A percentile compares a stretch with the other conserved stretches of the same genome.
Evolutionary conservation across 2,113 vertebrate genomes (phyloP).

Genomic region (Cricetomys ansorgei): DNA sequence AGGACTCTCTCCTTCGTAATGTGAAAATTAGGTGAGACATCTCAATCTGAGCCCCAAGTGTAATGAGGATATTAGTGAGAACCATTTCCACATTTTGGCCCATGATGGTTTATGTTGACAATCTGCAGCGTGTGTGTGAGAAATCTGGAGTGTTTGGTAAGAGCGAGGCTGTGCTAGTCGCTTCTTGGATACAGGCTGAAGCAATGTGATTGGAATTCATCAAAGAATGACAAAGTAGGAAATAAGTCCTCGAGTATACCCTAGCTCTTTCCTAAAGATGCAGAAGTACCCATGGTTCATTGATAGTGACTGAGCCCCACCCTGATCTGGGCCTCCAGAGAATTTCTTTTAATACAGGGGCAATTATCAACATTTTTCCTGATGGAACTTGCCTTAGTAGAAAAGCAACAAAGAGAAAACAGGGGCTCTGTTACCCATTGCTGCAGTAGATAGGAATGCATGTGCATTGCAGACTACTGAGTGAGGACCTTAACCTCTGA

Average conservation of each 20-base stretch:
- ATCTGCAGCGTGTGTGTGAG: neutral
- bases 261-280: neutral
- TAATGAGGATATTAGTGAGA: neutral
- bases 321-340: neutral
- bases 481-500: neutral
- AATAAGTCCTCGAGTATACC: neutral
- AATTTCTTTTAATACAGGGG: neutral
- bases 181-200: neutral
- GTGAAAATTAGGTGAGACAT: neutral
- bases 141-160: neutral
- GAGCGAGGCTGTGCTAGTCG: neutral
- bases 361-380: neutral
- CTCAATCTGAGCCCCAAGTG: neutral
- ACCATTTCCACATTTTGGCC: neutral
- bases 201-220: neutral
- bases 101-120: neutral
- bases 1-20: neutral
- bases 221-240: neutral
- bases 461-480: neutral
- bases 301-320: neutral
- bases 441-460: neutral
- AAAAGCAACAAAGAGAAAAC: neutral
- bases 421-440: neutral
- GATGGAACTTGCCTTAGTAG: neutral
- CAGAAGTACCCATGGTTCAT: neutral